Evolutionary conservation across 1,140 invertebrate genomes (phyloP), one percentile per base, ranked within the genome.

Genomic region (Polypedilum vanderplanki): DNA sequence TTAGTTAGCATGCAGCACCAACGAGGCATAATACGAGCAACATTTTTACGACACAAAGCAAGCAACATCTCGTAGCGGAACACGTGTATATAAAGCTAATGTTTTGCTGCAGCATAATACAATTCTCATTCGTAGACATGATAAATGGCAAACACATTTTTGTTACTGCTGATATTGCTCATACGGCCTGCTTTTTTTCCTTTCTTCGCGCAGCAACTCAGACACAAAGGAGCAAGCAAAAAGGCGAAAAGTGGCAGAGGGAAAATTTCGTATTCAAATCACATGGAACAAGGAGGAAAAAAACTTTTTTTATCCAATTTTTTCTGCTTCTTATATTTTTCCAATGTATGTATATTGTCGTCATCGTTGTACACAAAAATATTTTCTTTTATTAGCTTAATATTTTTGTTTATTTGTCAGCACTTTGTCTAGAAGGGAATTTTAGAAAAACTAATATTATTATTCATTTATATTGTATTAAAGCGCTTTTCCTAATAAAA

Each of bases 261-360:
- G 18, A 67, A 70, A 20, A 70, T 70, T 70, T 70, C 17, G 65
- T 70, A 70, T 70, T 70, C 65, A 70, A 70, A 70, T 70, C 65
- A 70, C 65, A 70, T 22, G 17, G 20, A 33, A 33, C 24, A 33
- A 33, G 24, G 24, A 33, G 24, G 24, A 33, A 33, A 33, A 70
- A 70, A 70, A 70, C 65, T 70, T 70, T 70, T 70, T 57, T 22
- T 70, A 18, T 70, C 65, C 65, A 70, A 70, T 70, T 70, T 70
- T 70, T 70, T 20, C 24, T 33, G 24, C 24, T 33, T 70, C 10
- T 7, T 7, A 7, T 18, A 20, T 70, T 20, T 67, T 67, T 67
- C 41, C 46, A 9, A 57, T 22, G 65, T 22, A 10, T 70, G 65
- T 67, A 67, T 70, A 70, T 20, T 70, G 65, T 70, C 65, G 18